Evolutionary conservation across 2,113 vertebrate genomes (phyloP), one percentile per base, ranked within the genome.

Genomic region (rabbit (Oryctolagus cuniculus)): DNA sequence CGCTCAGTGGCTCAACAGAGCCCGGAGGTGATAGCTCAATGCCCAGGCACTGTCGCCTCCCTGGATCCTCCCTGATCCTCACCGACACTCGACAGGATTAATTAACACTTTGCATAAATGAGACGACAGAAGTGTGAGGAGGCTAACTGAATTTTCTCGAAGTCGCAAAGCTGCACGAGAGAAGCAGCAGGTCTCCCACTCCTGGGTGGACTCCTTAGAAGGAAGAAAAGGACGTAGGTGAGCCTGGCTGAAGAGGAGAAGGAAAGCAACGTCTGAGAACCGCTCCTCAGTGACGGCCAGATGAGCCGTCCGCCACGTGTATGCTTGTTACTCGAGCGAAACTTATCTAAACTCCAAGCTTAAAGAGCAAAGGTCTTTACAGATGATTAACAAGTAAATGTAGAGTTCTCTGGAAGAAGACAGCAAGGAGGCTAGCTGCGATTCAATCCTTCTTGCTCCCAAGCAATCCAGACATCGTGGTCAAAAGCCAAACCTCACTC

Each of bases 401-500:
- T 44, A 75, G 53, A 21, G 27, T 67, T 95, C 24, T 64, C 80
- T 55, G 15, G 3, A 10, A 77, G 63, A 22, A 0, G 8, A 34
- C 1, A 44, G 29, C 12, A 53, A 83, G 72, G 81, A 89, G 49
- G 19, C 29, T 29, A 44, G 67, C 72, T 90, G 4, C 38, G 72
- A 70, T 84, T 84, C 55, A 58, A n/a, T 25, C 36, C 81, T 12
- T 66, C 9, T 24, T 66, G 38, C n/a, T 81, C 16, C 81, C 84
- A 19, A 91, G 77, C 49, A 49, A 82, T 9, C 84, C 38, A 5
- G 16, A 69, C 8, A n/a, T 27, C 77, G 17, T 4, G 36, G n/a
- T 72, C 91, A 79, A 91, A 95, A 93, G 63, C 34, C 31, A 93
- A 89, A 27, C 49, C 79, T 66, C 82, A 6, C 55, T 82, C 44